A percentile compares a stretch with the other conserved stretches of the same genome.
phyloP scores from a whole-genome alignment of 2,113 vertebrate species.

The Ochotona curzoniae region DNA sequence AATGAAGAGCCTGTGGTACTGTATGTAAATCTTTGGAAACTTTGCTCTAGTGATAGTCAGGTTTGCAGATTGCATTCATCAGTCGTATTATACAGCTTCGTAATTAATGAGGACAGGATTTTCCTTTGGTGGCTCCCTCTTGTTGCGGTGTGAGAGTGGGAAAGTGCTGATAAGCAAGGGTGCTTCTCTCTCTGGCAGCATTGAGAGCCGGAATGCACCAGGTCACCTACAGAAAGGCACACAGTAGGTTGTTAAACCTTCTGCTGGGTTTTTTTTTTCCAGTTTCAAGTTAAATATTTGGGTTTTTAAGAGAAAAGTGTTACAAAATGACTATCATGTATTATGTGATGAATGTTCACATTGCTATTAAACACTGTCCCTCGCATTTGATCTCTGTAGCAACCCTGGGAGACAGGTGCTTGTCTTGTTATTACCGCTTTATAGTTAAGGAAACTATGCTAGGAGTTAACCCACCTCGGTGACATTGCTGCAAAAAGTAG shows the following conservation, averaged over 20 bases:
- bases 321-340: neutral
- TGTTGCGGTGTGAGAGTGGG: neutral
- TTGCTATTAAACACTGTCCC: neutral
- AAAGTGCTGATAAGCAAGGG: neutral
- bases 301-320: neutral
- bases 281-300: neutral
- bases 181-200: neutral
- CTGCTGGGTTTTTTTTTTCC: conserved; percentile 19
- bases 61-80: neutral
- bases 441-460: neutral
- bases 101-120: conserved; percentile 13
- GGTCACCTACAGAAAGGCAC: neutral
- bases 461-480: neutral
- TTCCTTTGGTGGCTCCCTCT: neutral
- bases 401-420: neutral
- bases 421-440: neutral
- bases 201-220: neutral
- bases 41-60: neutral
- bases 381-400: neutral
- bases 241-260: neutral
- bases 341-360: neutral
- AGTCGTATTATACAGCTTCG: neutral
- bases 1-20: conserved; percentile 6
- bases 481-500: neutral
- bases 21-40: neutral